Evolutionary conservation across 2,888 invertebrate genomes (phyloP), one percentile per base, ranked within the genome.

Genomic region (Sphaerolaimus hirsutus): DNA sequence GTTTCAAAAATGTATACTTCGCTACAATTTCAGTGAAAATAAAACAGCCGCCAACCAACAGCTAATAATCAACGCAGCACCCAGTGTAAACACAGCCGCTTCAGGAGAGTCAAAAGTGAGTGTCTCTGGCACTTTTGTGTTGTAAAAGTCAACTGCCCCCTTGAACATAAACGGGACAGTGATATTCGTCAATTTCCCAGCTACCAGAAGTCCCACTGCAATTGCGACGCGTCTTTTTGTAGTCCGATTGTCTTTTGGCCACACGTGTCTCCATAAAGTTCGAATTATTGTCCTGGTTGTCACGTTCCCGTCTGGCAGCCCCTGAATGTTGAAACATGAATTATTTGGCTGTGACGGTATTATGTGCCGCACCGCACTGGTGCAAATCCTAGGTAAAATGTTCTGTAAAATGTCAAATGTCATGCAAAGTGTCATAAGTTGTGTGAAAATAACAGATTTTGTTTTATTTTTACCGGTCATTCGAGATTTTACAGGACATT

Each of bases 121-220:
- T 25, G 52, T 52, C 32, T 55, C 53, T 12, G 58, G 58, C 12
- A 56, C 54, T 37, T 54, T 53, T 26, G 67, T 64, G 61, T 86
- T 87, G 51, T 91, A 74, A 54, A 75, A 75, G 64, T 97, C 93
- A 48, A 99, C 75, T 0, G 80, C 79, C 61, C 81, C 78, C 66
- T 93, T 91, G 68, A 97, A 89, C 48, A 91, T 68, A 68, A 93
- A 91, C 14, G 97, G 97, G 24, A 97, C 91, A 43, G 76, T 71
- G 1, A 91, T 84, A 59, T 37, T 37, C 19, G 19, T 37, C 37
- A 37, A 14, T 7, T 17, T 37, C 10, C 10, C 37, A n/a, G 37
- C 62, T 27, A 69, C 51, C 3, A 72, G 59, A 14, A 72, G 56
- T 5, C 59, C 53, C 10, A 71, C 40, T 5, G 97, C 84, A 41